A percentile compares a stretch with the other conserved stretches of the same genome.
These are phyloP conservation scores for Suricata suricatta DNA, from an alignment of 2,113 vertebrate species.

Conservation along the genomic window DNA sequence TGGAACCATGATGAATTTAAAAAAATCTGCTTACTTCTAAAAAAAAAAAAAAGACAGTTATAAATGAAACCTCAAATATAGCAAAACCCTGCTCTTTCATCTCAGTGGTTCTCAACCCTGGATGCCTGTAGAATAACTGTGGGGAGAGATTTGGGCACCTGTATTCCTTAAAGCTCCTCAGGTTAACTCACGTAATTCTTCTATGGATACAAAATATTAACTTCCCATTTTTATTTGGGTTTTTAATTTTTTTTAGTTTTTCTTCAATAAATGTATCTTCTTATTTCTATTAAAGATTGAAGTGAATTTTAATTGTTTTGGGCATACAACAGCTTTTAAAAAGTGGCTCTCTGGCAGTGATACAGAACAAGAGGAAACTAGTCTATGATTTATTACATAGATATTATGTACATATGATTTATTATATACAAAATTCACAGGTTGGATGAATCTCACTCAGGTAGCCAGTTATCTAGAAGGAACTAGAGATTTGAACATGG, in stretches of 20 bases:
- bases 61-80: background rate
- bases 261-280: background rate
- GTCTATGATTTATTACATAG: background rate
- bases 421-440: background rate
- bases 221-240: background rate
- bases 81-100: background rate
- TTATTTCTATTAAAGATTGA: constrained; percentile 37
- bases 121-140: background rate
- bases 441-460: background rate
- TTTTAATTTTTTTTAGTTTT: background rate
- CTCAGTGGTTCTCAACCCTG: background rate
- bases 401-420: too few relatives aligned
- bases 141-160: background rate
- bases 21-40: background rate
- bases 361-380: background rate
- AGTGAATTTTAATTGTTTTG: constrained; percentile 16
- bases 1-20: background rate
- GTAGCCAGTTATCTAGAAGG: background rate
- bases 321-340: background rate
- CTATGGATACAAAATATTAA: constrained; percentile 23
- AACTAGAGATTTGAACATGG: background rate
- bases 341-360: background rate
- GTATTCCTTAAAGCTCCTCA: background rate
- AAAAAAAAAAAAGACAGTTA: background rate
- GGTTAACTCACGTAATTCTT: background rate